Conservation (phyloP, 64 coral and sea anemone species). For the Montipora efflorescens region DNA sequence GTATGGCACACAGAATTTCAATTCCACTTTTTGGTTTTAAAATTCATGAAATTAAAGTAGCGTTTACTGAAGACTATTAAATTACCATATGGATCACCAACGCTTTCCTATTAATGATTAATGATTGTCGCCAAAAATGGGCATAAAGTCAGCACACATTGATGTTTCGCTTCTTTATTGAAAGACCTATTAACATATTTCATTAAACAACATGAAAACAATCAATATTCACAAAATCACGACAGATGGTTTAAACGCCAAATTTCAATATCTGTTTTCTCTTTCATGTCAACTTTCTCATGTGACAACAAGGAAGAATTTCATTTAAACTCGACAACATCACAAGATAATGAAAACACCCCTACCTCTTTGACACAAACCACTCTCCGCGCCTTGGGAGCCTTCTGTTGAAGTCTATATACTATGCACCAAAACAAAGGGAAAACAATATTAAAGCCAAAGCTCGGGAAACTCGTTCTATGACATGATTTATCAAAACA, state of each 20-base stretch:
- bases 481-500: not conserved
- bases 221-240: not conserved
- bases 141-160: not conserved
- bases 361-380: constrained; percentile 80
- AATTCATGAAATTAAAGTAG: too few species aligned
- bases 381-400: constrained; percentile 78
- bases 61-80: too few species aligned
- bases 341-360: not conserved
- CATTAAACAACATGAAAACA: too few species aligned
- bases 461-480: not conserved
- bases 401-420: constrained; percentile 91
- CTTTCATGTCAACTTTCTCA: not conserved
- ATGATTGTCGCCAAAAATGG: not conserved
- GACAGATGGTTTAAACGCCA: constrained; percentile 22
- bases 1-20: too few species aligned
- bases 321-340: too few species aligned
- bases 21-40: too few species aligned
- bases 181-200: too few species aligned
- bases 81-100: too few species aligned
- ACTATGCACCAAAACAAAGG: constrained; percentile 53
- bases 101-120: not conserved
- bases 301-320: not conserved
- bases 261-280: not conserved
- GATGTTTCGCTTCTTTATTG: not conserved
- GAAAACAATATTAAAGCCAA: not conserved